Base-by-base conservation (phyloP, 1,140 invertebrate genomes). In the Drosophila sp. region DNA sequence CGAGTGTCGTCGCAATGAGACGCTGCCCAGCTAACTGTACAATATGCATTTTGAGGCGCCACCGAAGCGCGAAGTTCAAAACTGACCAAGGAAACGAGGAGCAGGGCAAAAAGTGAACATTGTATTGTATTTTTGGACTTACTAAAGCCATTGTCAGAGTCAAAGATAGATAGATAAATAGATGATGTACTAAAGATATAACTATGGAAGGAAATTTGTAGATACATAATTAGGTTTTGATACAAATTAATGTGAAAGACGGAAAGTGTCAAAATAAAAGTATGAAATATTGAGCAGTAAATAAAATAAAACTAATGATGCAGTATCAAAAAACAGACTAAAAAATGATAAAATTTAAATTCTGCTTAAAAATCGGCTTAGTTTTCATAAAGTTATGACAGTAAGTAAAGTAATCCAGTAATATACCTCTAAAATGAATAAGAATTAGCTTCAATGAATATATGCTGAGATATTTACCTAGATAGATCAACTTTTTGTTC, bases 41-140 rank as follows among this genome's bases (percentile, higher is more conserved):
- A 87, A 64, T 87, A 76, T 78, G 78, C 82, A 81, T 50, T 78
- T 76, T 76, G 53, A 63, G 71, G 18, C 46, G 71, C 57, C 72
- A 87, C 43, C 77, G 66, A 89, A 83, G 76, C 83, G 76, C 72
- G 45, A 82, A 79, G 65, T 72, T 76, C 57, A 62, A 56, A 46
- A 46, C 63, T 29, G 18, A 61, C 45, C 63, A 43, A 27, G 53
- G 25, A 0, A 0, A 13, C 8, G n/a, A 6, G 34, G 16, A n/a
- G 51, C 3, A 9, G 2, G 3, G 9, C 5, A 34, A 1, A 18
- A 11, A 14, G 11, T 7, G 16, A 46, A 21, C 4, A 21, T 21
- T 16, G 2, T 11, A 46, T n/a, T 21, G 21, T 32, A 32, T 36
- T 36, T 36, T 36, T n/a, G 11, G 9, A 36, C 8, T 11, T 9